Evolutionary conservation across 2,113 vertebrate species (phyloP).

Genomic region (Regulus satrapa): DNA sequence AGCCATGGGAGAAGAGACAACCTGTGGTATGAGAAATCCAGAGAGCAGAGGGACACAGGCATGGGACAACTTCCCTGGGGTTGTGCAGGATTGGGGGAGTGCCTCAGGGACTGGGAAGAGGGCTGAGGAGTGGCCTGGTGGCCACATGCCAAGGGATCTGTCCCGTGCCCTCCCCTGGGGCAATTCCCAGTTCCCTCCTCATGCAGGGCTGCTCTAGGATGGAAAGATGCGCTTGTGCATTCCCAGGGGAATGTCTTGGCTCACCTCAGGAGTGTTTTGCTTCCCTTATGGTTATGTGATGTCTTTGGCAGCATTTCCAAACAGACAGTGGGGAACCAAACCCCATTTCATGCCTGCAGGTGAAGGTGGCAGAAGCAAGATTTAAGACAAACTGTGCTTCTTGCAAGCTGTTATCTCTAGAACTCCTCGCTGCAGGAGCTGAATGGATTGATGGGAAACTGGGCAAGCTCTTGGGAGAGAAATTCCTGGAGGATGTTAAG

Average conservation of each 20-base stretch:
- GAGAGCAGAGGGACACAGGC: not conserved
- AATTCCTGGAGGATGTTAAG: not conserved
- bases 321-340: not conserved
- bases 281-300: not conserved
- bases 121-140: not conserved
- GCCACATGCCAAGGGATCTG: not conserved
- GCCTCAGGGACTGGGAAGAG: not conserved
- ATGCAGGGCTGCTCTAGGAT: not conserved
- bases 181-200: not conserved
- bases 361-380: not conserved
- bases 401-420: not conserved
- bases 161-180: accelerated
- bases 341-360: not conserved
- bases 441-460: not conserved
- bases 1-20: not conserved
- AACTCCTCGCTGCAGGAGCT: not conserved
- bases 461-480: not conserved
- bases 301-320: not conserved
- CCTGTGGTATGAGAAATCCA: accelerated
- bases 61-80: not conserved
- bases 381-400: not conserved
- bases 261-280: not conserved
- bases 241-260: not conserved
- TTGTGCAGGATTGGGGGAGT: accelerated
- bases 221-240: no score